Evolutionary conservation across 2,113 vertebrate genomes (phyloP).

Genomic region (Melanerpes aurifrons): DNA sequence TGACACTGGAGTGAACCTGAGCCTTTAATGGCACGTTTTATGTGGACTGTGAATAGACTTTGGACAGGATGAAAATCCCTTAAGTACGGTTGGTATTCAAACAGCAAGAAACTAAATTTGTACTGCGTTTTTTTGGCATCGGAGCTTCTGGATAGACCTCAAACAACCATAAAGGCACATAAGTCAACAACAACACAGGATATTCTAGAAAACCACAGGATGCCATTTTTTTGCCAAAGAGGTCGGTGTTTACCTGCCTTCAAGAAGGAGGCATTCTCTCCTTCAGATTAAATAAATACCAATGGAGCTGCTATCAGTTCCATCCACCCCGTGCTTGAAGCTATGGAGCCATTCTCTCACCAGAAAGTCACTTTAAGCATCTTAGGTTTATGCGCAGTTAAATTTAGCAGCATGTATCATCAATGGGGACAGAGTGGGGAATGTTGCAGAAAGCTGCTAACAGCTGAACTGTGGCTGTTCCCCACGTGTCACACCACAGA

Average conservation of each 20-base stretch:
- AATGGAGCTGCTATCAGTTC: not conserved
- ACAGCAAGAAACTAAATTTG: not conserved
- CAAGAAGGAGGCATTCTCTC: not conserved
- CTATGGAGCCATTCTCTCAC: not conserved
- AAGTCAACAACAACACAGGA: not conserved
- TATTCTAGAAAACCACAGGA: not conserved
- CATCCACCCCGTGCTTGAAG: not conserved
- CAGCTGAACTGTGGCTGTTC: not conserved
- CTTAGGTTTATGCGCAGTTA: not conserved
- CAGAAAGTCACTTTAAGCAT: not conserved
- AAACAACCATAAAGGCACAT: not conserved
- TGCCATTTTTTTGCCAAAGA: not conserved
- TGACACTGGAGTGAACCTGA: not conserved
- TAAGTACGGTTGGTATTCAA: not conserved
- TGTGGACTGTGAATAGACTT: not conserved
- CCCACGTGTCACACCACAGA: not conserved
- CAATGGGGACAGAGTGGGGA: not conserved
- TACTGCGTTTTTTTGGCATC: not conserved
- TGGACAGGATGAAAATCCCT: not conserved
- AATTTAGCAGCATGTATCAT: conserved; percentile 20
- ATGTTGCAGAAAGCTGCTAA: not conserved
- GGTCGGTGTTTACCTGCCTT: not conserved
- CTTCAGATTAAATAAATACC: not conserved
- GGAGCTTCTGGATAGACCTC: not conserved
- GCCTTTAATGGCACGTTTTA: not conserved